Conservation (phyloP, 2,797 vertebrate genomes). For the Harpagifer antarcticus region DNA sequence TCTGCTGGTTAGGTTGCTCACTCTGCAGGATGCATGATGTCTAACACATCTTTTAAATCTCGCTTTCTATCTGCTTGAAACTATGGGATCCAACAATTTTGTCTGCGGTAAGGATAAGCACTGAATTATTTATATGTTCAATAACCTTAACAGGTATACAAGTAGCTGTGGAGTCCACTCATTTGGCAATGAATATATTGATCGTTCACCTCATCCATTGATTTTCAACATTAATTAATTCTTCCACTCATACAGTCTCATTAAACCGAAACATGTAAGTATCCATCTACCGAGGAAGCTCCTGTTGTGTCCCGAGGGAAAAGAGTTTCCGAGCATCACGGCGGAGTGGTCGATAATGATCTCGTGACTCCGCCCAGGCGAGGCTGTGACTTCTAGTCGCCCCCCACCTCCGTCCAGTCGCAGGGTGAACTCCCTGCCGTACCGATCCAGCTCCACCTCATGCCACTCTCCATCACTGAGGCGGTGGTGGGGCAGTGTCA, state of each 20-base stretch:
- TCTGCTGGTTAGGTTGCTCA: constrained; percentile 59
- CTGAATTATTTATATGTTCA: constrained; percentile 31
- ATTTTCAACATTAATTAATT: background rate
- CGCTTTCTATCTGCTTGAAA: constrained; percentile 46
- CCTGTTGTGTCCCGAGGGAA: constrained; percentile 85
- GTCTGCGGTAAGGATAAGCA: constrained; percentile 10
- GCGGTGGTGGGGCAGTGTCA: constrained; percentile 85
- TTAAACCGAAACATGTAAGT: background rate
- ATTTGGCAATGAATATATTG: background rate
- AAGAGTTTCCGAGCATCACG: constrained; percentile 90
- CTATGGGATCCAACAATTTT: constrained; percentile 34
- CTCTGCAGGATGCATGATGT: constrained; percentile 45
- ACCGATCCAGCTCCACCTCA: constrained; percentile 87
- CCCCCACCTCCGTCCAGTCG: constrained; percentile 89
- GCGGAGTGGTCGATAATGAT: constrained; percentile 87
- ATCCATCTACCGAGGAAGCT: constrained; percentile 88
- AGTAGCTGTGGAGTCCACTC: background rate
- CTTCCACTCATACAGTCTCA: background rate
- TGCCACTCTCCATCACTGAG: constrained; percentile 91
- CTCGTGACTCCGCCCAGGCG: constrained; percentile 87
- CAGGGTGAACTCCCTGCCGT: constrained; percentile 89
- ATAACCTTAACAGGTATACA: constrained; percentile 10
- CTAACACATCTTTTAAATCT: constrained; percentile 65
- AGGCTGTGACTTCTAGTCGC: constrained; percentile 84
- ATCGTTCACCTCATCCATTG: constrained; percentile 17